phyloP scores from a whole-genome alignment of 2,113 vertebrate species.

The Poeciliopsis occidentalis region DNA sequence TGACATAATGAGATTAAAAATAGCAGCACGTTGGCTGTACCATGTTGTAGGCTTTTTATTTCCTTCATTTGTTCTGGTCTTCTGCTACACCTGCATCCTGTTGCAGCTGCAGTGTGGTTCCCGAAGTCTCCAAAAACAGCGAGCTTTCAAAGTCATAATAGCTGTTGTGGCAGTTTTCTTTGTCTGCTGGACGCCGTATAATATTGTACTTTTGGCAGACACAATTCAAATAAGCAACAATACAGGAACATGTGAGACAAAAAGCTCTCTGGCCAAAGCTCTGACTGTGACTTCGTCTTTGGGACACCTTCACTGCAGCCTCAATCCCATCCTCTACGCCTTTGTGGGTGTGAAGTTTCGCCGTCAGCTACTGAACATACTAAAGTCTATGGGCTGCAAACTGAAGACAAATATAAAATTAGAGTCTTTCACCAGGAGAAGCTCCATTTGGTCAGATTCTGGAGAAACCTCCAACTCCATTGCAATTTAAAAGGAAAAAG shows the following conservation, averaged over 20 bases:
- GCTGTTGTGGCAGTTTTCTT: conserved; percentile 85
- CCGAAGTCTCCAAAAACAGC: conserved; percentile 81
- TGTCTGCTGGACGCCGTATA: conserved; percentile 87
- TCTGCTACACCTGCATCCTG: conserved; percentile 85
- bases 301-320: conserved; percentile 86
- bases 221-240: conserved; percentile 63
- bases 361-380: conserved; percentile 77
- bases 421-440: conserved; percentile 53
- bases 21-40: conserved; percentile 70
- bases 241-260: conserved; percentile 30
- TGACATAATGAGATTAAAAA: conserved; percentile 29
- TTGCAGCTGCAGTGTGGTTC: conserved; percentile 72
- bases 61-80: conserved; percentile 81
- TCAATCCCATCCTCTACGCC: conserved; percentile 89
- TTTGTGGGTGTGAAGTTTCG: conserved; percentile 89
- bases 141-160: conserved; percentile 83
- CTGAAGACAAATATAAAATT: conserved; percentile 41
- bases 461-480: conserved; percentile 81
- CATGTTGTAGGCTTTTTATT: conserved; percentile 83
- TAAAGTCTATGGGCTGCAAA: conserved; percentile 74
- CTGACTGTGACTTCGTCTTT: conserved; percentile 74
- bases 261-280: conserved; percentile 62
- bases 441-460: conserved; percentile 84
- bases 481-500: conserved; percentile 33
- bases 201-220: conserved; percentile 81